Percentiles rank a stretch among this genome's conserved stretches.
These are phyloP conservation scores for Seira ritae DNA, from an alignment of 2,888 invertebrate species.

Conservation along the genomic window DNA sequence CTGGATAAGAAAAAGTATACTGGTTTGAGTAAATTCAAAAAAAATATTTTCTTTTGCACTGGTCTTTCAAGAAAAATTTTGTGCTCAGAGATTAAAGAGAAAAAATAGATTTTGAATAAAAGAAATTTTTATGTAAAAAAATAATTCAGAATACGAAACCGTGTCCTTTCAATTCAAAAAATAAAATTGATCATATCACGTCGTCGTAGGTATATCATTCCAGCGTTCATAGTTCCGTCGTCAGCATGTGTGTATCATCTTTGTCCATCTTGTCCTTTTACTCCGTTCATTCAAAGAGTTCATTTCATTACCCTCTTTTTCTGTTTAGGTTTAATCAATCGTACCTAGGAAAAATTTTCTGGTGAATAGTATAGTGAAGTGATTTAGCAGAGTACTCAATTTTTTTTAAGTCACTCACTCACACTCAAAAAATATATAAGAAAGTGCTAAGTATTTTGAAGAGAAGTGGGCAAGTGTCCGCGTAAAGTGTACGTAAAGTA, in stretches of 20 bases:
- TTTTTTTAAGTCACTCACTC: not conserved
- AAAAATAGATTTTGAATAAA: not conserved
- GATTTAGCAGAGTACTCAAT: too few species aligned
- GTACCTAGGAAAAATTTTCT: not conserved
- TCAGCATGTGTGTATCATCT: too few species aligned
- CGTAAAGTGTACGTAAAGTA: not conserved
- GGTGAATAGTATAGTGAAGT: too few species aligned
- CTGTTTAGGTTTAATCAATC: too few species aligned
- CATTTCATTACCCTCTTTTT: too few species aligned
- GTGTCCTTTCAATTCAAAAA: not conserved
- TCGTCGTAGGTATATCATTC: not conserved
- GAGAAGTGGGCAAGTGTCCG: too few species aligned
- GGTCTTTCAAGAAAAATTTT: not conserved
- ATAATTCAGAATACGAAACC: not conserved
- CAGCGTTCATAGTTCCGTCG: constrained; percentile 2
- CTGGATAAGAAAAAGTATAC: constrained; percentile 39
- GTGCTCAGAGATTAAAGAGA: not conserved
- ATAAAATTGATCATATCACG: not conserved
- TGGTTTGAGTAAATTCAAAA: not conserved
- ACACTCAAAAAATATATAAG: not conserved
- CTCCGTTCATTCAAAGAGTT: not conserved
- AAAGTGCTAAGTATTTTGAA: not conserved
- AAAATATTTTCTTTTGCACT: too few species aligned
- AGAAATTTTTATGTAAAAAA: not conserved
- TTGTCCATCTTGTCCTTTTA: constrained; percentile 8